Percentiles rank a stretch among this genome's conserved stretches.
Conservation (phyloP, 2,797 vertebrate genomes). For the Pseudochirops cupreus region DNA sequence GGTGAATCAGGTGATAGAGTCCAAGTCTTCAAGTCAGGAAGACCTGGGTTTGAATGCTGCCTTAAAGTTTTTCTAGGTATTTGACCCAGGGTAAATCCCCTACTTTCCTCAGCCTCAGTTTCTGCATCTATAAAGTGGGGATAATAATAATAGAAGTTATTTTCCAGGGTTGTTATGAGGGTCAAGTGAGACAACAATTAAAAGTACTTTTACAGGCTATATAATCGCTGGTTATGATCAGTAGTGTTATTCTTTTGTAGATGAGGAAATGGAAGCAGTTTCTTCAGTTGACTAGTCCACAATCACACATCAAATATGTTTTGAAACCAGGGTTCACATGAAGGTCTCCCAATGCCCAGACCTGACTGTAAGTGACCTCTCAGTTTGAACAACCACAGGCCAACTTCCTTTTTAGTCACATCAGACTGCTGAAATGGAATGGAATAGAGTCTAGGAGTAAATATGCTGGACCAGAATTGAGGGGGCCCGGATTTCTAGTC, state of each 20-base stretch:
- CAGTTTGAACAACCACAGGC: not conserved
- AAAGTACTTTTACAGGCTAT: not conserved
- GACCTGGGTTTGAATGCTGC: not conserved
- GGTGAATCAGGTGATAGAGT: not conserved
- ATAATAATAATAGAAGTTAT: not conserved
- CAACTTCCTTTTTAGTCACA: not conserved
- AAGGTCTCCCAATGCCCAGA: not conserved
- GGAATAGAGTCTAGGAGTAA: not conserved
- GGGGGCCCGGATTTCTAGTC: not conserved
- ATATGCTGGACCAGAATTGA: not conserved
- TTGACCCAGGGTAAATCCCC: not conserved
- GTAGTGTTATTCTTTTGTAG: not conserved
- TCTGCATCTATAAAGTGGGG: not conserved
- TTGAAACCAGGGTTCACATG: not conserved
- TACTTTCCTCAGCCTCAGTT: not conserved
- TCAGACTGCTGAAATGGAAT: not conserved
- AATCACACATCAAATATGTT: not conserved
- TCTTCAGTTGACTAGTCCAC: too few relatives aligned
- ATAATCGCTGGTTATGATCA: not conserved
- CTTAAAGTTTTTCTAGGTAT: not conserved
- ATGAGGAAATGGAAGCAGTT: not conserved
- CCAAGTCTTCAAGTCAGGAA: not conserved
- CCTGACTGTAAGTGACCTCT: not conserved
- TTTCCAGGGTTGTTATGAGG: not conserved
- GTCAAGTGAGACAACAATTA: not conserved